Percentiles rank a stretch among this genome's conserved stretches.
Conservation (phyloP, 2,888 invertebrate species). For the Steromphala cineraria region DNA sequence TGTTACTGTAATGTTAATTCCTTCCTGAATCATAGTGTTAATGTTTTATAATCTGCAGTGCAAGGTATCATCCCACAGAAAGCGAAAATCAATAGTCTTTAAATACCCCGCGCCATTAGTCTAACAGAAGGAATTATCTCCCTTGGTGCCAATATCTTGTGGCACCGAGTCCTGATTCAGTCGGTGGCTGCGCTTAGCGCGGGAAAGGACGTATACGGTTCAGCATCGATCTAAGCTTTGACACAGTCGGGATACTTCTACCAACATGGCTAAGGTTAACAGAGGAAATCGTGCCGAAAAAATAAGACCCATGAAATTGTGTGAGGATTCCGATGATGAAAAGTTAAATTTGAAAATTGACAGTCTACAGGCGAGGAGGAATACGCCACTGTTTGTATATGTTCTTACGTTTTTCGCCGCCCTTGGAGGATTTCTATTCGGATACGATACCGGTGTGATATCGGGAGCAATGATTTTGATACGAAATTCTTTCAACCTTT, state of each 20-base stretch:
- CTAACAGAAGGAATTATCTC: background rate
- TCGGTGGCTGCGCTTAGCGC: background rate
- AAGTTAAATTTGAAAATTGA: conserved; percentile 66
- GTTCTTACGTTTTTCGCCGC: conserved; percentile 75
- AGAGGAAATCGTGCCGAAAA: conserved; percentile 21
- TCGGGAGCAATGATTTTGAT: conserved; percentile 77
- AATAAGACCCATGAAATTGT: conserved; percentile 57
- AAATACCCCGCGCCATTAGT: background rate
- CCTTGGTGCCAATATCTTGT: background rate
- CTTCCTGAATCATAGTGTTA: no score
- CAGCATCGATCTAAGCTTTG: background rate
- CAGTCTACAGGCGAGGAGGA: conserved; percentile 48
- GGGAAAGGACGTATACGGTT: background rate
- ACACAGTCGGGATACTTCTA: background rate
- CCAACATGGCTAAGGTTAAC: conserved; percentile 31
- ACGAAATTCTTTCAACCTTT: conserved; percentile 62
- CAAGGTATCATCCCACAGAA: background rate
- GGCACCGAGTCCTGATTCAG: background rate
- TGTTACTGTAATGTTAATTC: no score
- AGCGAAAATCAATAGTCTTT: background rate
- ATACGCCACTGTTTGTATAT: conserved; percentile 68
- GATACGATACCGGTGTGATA: conserved; percentile 79
- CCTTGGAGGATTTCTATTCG: conserved; percentile 78
- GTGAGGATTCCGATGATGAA: conserved; percentile 63
- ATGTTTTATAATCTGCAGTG: no score